A percentile compares a stretch with the other conserved stretches of the same genome.
Evolutionary conservation across 1,140 invertebrate genomes (phyloP).

Genomic region (Palaemon carinicauda): DNA sequence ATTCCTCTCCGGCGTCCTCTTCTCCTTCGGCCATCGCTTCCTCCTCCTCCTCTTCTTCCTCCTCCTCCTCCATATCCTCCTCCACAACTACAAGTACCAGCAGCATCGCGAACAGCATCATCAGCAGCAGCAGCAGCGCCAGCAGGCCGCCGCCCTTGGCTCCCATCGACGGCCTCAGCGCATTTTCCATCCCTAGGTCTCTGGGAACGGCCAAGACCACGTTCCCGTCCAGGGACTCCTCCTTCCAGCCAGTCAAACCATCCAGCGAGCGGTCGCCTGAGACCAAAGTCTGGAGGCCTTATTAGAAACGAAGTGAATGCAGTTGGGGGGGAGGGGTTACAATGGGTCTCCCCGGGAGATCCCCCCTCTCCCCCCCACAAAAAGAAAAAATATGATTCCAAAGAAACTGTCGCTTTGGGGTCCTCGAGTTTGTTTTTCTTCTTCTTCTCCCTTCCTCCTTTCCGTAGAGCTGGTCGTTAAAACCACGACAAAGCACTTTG

Average conservation of each 20-base stretch:
- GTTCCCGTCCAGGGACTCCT: constrained; percentile 42
- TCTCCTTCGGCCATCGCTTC: constrained; percentile 18
- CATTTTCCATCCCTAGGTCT: constrained; percentile 42
- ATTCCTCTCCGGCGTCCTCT: constrained; percentile 25
- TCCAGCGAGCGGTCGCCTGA: constrained; percentile 42
- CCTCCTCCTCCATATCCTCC: background rate
- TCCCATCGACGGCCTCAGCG: constrained; percentile 39
- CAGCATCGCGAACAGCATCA: constrained; percentile 32
- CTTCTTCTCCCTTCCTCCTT: too few species aligned
- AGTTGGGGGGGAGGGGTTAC: background rate
- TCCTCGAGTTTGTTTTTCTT: too few species aligned
- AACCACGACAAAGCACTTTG: too few species aligned
- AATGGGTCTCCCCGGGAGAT: background rate
- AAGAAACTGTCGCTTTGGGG: too few species aligned
- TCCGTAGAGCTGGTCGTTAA: too few species aligned
- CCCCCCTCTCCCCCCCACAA: background rate
- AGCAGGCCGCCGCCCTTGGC: constrained; percentile 36
- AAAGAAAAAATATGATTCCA: too few species aligned
- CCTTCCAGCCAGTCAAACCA: constrained; percentile 49
- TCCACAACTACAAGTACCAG: background rate
- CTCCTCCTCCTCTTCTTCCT: constrained; percentile 36
- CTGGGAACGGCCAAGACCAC: constrained; percentile 20
- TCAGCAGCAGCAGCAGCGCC: constrained; percentile 6
- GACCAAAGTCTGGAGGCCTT: constrained; percentile 45
- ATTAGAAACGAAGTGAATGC: background rate